A percentile compares a stretch with the other conserved stretches of the same genome.
These are phyloP conservation scores for Drosophila suboccidentalis DNA, from an alignment of 2,888 invertebrate genomes.

Conservation along the genomic window DNA sequence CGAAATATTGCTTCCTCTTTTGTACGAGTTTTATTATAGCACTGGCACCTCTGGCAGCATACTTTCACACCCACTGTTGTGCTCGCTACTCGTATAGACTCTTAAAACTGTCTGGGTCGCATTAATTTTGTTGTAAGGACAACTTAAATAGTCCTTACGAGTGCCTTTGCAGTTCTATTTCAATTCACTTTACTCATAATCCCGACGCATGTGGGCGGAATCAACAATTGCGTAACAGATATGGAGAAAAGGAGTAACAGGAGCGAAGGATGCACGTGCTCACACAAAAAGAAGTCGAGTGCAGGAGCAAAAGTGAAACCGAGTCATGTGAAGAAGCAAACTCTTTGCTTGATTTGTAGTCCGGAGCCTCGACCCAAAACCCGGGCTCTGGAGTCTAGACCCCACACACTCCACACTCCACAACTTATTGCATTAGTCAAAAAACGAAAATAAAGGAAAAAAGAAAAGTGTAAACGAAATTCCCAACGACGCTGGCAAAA, in stretches of 20 bases:
- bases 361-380: slow-evolving; percentile 4
- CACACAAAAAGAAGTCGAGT: slow-evolving; percentile 7
- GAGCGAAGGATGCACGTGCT: slow-evolving; percentile 27
- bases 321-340: slow-evolving; percentile 19
- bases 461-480: slow-evolving; percentile 25
- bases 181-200: slow-evolving; percentile 51
- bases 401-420: slow-evolving; percentile 5
- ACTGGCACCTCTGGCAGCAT: background rate
- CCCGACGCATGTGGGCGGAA: slow-evolving; percentile 38
- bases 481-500: slow-evolving; percentile 36
- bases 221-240: slow-evolving; percentile 66
- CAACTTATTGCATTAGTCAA: slow-evolving; percentile 52
- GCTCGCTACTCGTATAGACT: slow-evolving; percentile 4
- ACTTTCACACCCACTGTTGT: slow-evolving; percentile 3
- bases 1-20: background rate
- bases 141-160: slow-evolving; percentile 31
- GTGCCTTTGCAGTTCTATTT: slow-evolving; percentile 27
- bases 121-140: slow-evolving; percentile 30
- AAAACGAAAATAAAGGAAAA: slow-evolving; percentile 11
- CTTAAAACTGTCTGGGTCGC: slow-evolving; percentile 20
- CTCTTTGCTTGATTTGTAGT: slow-evolving; percentile 40
- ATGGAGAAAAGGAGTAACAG: background rate
- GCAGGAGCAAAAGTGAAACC: slow-evolving; percentile 44
- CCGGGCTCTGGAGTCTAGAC: background rate
- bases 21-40: background rate